Conservation (phyloP, 2,888 invertebrate genomes). For the Synergus itoensis region DNA sequence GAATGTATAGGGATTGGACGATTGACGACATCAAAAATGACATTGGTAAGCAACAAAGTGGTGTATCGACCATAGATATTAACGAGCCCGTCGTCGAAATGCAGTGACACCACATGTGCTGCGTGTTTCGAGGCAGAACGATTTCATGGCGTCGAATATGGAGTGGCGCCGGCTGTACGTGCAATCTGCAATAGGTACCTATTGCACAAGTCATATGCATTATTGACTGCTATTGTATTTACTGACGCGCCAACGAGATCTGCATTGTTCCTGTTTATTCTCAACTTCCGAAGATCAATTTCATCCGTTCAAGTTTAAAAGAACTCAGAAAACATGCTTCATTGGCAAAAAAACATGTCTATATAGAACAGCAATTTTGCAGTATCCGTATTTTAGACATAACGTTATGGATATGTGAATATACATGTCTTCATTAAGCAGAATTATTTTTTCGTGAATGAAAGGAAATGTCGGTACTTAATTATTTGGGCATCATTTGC, state of each 20-base stretch:
- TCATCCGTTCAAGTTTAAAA: neutral
- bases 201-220: constrained; percentile 70
- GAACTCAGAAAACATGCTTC: too few species aligned
- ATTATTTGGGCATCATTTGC: too few species aligned
- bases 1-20: neutral
- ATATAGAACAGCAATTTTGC: too few species aligned
- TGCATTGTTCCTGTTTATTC: constrained; percentile 65
- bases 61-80: constrained; percentile 54
- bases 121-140: constrained; percentile 72
- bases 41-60: constrained; percentile 50
- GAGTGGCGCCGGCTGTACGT: constrained; percentile 74
- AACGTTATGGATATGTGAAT: too few species aligned
- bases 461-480: too few species aligned
- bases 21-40: neutral
- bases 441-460: too few species aligned
- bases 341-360: too few species aligned
- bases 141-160: constrained; percentile 72
- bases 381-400: too few species aligned
- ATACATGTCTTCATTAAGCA: too few species aligned
- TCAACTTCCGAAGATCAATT: constrained; percentile 42
- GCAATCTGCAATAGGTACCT: constrained; percentile 76
- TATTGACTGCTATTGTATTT: constrained; percentile 76
- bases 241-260: constrained; percentile 65
- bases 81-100: constrained; percentile 53
- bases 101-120: constrained; percentile 65